Percentiles rank a stretch among this genome's conserved stretches.
phyloP scores from a whole-genome alignment of 2,113 vertebrate species.

The Hucho hucho region DNA sequence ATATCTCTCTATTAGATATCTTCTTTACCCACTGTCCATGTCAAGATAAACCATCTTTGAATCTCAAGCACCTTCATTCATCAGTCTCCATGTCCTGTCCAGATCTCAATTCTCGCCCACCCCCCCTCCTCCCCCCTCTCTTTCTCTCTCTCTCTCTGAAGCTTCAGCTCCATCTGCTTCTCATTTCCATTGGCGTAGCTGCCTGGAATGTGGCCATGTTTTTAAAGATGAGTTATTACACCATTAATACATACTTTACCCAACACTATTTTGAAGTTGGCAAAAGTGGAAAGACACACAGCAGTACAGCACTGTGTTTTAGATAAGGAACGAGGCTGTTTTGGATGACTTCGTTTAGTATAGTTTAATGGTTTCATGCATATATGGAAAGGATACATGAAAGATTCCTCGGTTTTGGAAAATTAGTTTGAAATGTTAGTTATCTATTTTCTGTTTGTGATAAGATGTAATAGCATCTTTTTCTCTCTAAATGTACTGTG shows the following conservation, averaged over 20 bases:
- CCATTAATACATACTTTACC: constrained; percentile 41
- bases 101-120: background rate
- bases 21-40: background rate
- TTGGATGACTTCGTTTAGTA: background rate
- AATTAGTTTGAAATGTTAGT: background rate
- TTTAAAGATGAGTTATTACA: constrained; percentile 57
- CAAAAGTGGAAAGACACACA: background rate
- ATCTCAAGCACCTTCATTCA: no score
- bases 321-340: background rate
- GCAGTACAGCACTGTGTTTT: background rate
- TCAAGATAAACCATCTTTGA: background rate
- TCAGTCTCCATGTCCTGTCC: background rate
- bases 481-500: background rate
- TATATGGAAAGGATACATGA: background rate
- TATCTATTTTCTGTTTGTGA: background rate
- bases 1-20: no score
- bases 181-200: constrained; percentile 39
- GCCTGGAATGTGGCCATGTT: constrained; percentile 43
- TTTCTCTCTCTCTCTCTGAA: background rate
- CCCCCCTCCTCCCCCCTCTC: fast-evolving
- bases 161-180: constrained; percentile 53
- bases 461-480: background rate
- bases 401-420: no score
- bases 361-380: no score
- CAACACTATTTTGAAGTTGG: constrained; percentile 1